Conservation (phyloP, 2,797 vertebrate genomes). For the Bradypodion ventrale region DNA sequence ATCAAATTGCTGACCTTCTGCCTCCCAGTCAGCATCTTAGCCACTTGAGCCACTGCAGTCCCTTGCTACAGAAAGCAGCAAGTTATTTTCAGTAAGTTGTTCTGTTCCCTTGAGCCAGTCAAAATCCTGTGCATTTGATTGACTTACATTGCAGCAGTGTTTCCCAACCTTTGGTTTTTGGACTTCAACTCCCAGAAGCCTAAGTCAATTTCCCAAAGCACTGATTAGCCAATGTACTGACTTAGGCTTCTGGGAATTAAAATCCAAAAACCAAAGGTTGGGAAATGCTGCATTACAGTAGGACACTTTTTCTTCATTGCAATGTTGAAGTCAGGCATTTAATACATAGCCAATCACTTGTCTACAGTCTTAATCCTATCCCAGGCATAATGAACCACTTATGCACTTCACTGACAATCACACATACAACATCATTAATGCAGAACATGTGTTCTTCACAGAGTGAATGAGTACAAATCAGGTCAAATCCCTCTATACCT, state of each 20-base stretch:
- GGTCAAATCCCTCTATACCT: background rate
- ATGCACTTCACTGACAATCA: background rate
- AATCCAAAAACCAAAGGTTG: too few relatives aligned
- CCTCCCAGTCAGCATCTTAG: too few relatives aligned
- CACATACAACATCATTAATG: background rate
- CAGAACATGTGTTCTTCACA: background rate
- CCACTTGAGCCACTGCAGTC: too few relatives aligned
- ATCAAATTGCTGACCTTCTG: too few relatives aligned
- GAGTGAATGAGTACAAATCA: background rate
- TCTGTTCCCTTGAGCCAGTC: background rate
- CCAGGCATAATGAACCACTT: background rate
- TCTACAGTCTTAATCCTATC: background rate
- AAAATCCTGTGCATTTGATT: background rate
- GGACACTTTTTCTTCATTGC: too few relatives aligned
- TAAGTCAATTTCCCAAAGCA: too few relatives aligned
- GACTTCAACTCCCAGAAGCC: too few relatives aligned
- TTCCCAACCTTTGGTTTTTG: too few relatives aligned
- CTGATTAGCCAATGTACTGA: too few relatives aligned
- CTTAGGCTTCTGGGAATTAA: too few relatives aligned
- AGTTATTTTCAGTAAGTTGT: background rate
- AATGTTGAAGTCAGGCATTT: background rate
- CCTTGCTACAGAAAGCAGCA: background rate
- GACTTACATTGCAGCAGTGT: background rate
- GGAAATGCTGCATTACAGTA: too few relatives aligned
- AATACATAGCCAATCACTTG: background rate